A percentile compares a stretch with the other conserved stretches of the same genome.
Conservation (phyloP, 2,888 invertebrate species). For the Drosophila borealis region DNA sequence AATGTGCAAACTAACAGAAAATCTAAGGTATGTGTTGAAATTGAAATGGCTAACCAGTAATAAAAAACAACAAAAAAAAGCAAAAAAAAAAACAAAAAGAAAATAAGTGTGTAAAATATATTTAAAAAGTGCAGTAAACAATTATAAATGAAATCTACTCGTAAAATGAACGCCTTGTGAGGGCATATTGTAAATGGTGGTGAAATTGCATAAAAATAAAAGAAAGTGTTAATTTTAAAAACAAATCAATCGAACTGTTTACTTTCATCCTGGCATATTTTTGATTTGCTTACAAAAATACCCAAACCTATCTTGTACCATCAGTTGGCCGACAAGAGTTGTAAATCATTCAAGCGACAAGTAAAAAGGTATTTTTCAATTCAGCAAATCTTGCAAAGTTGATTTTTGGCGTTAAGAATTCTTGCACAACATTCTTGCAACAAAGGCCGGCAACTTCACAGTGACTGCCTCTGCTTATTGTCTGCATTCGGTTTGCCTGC, state of each 20-base stretch:
- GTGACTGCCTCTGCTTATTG: conserved; percentile 43
- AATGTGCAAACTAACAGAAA: conserved; percentile 51
- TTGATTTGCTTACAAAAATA: background rate
- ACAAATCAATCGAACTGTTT: background rate
- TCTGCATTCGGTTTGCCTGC: conserved; percentile 55
- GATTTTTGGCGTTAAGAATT: conserved; percentile 63
- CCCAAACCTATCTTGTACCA: background rate
- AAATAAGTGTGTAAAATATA: conserved; percentile 69
- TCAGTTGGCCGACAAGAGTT: background rate
- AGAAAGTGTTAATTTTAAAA: conserved; percentile 71
- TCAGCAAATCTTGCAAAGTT: conserved; percentile 47
- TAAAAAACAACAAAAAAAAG: conserved; percentile 8
- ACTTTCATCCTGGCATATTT: background rate
- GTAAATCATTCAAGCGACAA: conserved; percentile 13
- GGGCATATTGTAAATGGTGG: conserved; percentile 74
- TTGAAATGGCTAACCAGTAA: conserved; percentile 13
- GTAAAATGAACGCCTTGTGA: conserved; percentile 56
- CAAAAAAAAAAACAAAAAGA: conserved; percentile 11
- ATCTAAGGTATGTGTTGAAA: conserved; percentile 54
- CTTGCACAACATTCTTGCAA: conserved; percentile 46
- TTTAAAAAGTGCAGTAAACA: conserved; percentile 52
- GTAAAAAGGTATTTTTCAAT: conserved; percentile 35
- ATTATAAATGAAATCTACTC: conserved; percentile 43
- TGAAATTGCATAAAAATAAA: conserved; percentile 59
- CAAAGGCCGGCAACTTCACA: conserved; percentile 40